Base-by-base conservation (phyloP, 2,797 vertebrate genomes). In the Setipinna tenuifilis region DNA sequence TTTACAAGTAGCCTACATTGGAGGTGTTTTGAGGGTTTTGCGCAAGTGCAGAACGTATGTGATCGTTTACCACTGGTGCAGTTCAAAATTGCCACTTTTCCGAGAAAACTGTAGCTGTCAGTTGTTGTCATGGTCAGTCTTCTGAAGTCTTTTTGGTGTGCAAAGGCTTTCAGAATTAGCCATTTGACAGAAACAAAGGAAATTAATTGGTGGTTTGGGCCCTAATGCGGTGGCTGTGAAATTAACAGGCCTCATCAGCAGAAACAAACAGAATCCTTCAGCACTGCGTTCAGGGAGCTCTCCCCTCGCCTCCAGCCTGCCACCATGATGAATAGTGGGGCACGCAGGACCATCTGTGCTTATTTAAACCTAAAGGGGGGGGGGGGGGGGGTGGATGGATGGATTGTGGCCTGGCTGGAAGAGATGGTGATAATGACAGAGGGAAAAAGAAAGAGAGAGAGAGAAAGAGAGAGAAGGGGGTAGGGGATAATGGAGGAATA, bases 191-290 rank as follows among this genome's bases (percentile, higher is more conserved):
- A 96, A 96, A 98, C 97, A 98, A 98, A 98, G 95, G 96, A 91
- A 97, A 97, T 99, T 98, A 99, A 98, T 98, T 98, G 97, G 96
- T 96, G 96, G 96, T 98, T 98, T 97, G 97, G 95, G 96, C 96
- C 86, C 97, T 98, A 98, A 98, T 98, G 97, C 98, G 97, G 97
- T 95, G 94, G 95, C 97, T 94, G 97, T 91, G 96, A 97, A 98
- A 97, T 97, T 95, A 98, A 96, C 97, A 95, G 95, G 94, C 94
- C 97, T 95, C 95, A 92, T 96, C 97, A 96, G 96, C 96, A 95
- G 97, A 97, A 98, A 98, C 97, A 98, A 98, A 98, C 96, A 96
- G 93, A 95, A 95, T 94, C 96, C 96, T 96, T 95, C 93, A 95
- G 96, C 93, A 93, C 94, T 95, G 95, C 95, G 96, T 96, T 92